Conservation (phyloP, 2,113 vertebrate species). For the Verasper variegatus region DNA sequence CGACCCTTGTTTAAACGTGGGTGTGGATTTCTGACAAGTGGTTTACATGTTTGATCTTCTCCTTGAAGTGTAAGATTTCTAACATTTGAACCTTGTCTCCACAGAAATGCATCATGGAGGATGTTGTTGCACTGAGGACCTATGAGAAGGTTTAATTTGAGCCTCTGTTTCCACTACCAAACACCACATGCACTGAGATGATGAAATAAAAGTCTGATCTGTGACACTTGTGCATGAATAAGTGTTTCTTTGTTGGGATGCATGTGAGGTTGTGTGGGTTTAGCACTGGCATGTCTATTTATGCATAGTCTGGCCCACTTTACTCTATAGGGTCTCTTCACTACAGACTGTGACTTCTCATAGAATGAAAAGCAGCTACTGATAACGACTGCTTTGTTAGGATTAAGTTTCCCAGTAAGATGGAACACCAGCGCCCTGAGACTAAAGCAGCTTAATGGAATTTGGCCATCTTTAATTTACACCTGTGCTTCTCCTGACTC, state of each 20-base stretch:
- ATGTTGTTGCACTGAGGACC: slow-evolving; percentile 82
- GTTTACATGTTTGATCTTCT: neutral
- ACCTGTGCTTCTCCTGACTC: no score
- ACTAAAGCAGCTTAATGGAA: no score
- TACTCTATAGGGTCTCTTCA: neutral
- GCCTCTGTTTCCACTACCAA: neutral
- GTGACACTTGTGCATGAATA: slow-evolving; percentile 19
- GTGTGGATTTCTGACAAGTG: neutral
- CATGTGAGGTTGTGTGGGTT: neutral
- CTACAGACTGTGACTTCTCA: neutral
- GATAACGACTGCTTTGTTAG: no score
- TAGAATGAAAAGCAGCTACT: no score
- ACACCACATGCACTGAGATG: neutral
- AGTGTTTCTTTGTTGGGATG: neutral
- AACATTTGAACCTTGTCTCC: slow-evolving; percentile 29
- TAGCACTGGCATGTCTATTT: neutral
- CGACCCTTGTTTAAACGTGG: neutral
- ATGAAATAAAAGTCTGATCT: slow-evolving; percentile 61
- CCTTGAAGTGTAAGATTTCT: neutral
- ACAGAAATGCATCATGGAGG: slow-evolving; percentile 90
- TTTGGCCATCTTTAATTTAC: no score
- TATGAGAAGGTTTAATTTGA: slow-evolving; percentile 83
- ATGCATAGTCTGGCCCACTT: neutral
- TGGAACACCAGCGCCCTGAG: no score
- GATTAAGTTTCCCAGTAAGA: no score